These are phyloP conservation scores for Nannoperca australis DNA, from an alignment of 2,797 vertebrate species.

Conservation along the genomic window DNA sequence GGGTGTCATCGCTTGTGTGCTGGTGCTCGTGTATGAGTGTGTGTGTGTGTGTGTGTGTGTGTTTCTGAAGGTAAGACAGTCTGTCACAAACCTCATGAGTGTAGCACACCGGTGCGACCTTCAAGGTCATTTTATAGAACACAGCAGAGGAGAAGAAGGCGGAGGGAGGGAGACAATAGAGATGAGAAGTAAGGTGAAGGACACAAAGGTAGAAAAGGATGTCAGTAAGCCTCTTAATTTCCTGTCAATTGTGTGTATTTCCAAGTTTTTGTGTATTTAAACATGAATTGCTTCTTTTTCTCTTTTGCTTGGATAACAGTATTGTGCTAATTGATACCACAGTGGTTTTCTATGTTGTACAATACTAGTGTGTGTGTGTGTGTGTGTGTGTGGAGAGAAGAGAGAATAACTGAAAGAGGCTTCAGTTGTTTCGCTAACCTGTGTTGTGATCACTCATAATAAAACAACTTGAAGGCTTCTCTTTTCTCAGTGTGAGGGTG, in stretches of 20 bases:
- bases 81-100: conserved; percentile 61
- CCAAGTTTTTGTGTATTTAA: background rate
- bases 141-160: conserved; percentile 35
- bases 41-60: conserved; percentile 27
- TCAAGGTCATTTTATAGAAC: conserved; percentile 78
- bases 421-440: background rate
- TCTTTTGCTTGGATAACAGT: background rate
- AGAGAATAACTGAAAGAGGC: background rate
- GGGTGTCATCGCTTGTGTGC: background rate
- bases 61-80: conserved; percentile 59
- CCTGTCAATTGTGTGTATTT: background rate
- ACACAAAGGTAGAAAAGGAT: conserved; percentile 30
- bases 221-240: conserved; percentile 36
- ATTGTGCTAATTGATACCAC: background rate
- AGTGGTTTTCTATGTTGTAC: background rate
- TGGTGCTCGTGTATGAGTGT: conserved; percentile 20
- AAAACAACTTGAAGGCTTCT: conserved; percentile 27
- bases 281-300: background rate
- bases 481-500: conserved; percentile 10
- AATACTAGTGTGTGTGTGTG: background rate
- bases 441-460: conserved; percentile 21
- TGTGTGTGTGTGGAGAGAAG: background rate
- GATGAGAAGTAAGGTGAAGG: conserved; percentile 29
- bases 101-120: conserved; percentile 52
- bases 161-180: conserved; percentile 15